Evolutionary conservation across 2,888 invertebrate species (phyloP).

Genomic region (Lasioglossum villosulum): DNA sequence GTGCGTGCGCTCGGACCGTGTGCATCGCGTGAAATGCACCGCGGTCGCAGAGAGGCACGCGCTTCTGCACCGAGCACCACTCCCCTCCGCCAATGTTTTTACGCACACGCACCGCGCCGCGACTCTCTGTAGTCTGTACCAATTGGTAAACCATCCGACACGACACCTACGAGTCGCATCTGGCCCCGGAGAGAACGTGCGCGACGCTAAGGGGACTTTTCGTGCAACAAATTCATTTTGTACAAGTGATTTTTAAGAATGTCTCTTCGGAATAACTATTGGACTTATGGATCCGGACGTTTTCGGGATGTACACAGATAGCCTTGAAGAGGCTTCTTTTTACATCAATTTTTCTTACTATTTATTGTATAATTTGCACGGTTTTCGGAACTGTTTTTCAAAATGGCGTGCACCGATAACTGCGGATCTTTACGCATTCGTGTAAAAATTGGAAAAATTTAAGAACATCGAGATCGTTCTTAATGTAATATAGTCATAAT

Average conservation of each 20-base stretch:
- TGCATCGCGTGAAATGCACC: slow-evolving; percentile 64
- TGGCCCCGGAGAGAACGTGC: slow-evolving; percentile 50
- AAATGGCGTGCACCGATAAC: no score
- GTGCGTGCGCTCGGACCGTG: slow-evolving; percentile 39
- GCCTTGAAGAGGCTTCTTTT: no score
- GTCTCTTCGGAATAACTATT: no score
- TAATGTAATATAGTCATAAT: no score
- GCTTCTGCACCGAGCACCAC: slow-evolving; percentile 20
- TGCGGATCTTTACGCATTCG: no score
- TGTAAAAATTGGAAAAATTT: no score
- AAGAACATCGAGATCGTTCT: no score
- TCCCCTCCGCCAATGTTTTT: slow-evolving; percentile 42
- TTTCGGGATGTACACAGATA: no score
- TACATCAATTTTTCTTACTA: no score
- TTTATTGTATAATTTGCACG: no score
- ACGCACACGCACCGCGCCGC: slow-evolving; percentile 41
- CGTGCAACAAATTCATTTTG: background rate
- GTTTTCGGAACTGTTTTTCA: no score
- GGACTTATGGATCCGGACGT: no score
- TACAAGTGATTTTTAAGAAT: background rate
- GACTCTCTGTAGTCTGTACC: slow-evolving; percentile 48
- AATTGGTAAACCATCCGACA: slow-evolving; percentile 65
- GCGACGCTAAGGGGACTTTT: background rate
- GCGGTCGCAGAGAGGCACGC: slow-evolving; percentile 37
- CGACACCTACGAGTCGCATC: slow-evolving; percentile 69